Conservation (phyloP, 2,797 vertebrate genomes). For the Gambelia wislizenii region DNA sequence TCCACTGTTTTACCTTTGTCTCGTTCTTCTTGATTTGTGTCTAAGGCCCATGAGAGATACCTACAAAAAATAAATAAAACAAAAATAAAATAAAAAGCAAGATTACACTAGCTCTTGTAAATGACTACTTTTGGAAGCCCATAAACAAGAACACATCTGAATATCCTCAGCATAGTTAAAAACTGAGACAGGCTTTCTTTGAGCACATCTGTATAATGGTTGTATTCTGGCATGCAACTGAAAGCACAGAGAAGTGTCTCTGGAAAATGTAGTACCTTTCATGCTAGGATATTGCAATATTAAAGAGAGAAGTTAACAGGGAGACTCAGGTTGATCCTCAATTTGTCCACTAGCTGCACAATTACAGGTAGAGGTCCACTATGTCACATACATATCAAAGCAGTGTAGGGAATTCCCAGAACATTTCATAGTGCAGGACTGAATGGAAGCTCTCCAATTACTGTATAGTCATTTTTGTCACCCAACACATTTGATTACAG, state of each 20-base stretch:
- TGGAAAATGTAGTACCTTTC: not conserved
- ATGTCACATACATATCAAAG: not conserved
- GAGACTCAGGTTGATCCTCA: not conserved
- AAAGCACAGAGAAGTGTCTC: not conserved
- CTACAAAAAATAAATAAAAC: conserved; percentile 69
- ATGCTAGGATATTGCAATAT: not conserved
- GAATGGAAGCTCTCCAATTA: not conserved
- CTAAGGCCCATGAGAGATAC: conserved; percentile 98
- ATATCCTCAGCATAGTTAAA: not conserved
- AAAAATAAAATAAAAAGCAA: not conserved
- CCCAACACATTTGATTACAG: not conserved
- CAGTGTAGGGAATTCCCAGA: not conserved
- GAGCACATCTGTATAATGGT: too few species aligned
- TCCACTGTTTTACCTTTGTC: conserved; percentile 99
- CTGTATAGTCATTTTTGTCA: not conserved
- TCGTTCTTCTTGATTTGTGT: conserved; percentile 97
- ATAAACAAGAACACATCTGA: not conserved
- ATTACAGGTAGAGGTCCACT: not conserved
- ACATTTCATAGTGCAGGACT: not conserved
- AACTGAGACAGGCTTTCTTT: not conserved
- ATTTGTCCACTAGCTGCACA: not conserved
- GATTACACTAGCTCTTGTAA: not conserved
- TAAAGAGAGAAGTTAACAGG: not conserved
- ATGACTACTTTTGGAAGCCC: not conserved
- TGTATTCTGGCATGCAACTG: not conserved